Base-by-base conservation (phyloP, 92 coral and sea anemone species). In the Palythoa heliodiscus region DNA sequence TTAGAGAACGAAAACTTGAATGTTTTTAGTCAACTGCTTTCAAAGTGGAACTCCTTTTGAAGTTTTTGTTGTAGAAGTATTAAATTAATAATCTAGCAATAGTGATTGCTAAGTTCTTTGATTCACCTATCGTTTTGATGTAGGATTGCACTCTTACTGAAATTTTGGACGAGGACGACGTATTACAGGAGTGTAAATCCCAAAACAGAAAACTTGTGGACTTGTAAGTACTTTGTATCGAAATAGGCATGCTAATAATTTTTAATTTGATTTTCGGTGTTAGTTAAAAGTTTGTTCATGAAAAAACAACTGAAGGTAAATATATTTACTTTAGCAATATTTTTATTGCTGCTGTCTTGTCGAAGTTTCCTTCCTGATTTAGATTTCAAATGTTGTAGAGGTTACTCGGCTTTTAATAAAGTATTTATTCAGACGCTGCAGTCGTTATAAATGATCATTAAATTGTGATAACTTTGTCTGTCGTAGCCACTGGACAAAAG, bases 151-250 rank as follows among this genome's bases (percentile, higher is more conserved):
- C 99, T 52, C 84, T 97, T 79, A 52, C 89, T 77, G 99, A 97
- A 85, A 91, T 97, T 29, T 83, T 97, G 83, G 99, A 97, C 69
- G 99, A 97, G 75, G 99, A 97, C 72, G 99, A 97, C 55, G 99
- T 97, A 19, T 84, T 97, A n/a, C 99, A 97, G 86, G 99, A 97
- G 76, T 94, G 98, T 75, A 97, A 97, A 90, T 97, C 99, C n/a
- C 99, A 97, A 75, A 97, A 97, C 87, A 90, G 99, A 79, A 97
- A 97, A 76, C 91, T 97, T 85, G 87, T 97, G 10, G 98, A 97
- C 78, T 97, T 94, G 99, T 97, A 85, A 97, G 99, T 97, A 78
- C 17, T 40, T 60, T 23, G 53, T 54, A 25, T 29, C 47, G 5
- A 15, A 25, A 23, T 48, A 25, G 37, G 40, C 74, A 60, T 54